Evolutionary conservation across 2,888 invertebrate species (phyloP), one percentile per base, ranked within the genome.

Genomic region (Ormyrus pomaceus): DNA sequence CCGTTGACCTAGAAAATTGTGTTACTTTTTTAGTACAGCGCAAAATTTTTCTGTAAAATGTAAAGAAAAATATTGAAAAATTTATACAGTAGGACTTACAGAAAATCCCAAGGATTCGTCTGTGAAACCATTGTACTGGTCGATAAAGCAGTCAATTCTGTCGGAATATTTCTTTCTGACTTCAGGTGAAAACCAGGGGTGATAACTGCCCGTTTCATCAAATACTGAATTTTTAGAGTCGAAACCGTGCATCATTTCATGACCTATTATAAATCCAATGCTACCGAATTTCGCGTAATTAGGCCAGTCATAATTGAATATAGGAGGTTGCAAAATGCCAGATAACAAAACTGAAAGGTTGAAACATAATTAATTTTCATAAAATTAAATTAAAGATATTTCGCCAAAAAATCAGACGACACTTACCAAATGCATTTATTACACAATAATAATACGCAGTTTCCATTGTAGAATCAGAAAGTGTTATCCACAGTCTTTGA

Each of bases 211-310:
- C 83, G 96, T 94, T 84, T 96, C 95, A 90, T 98, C 97, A 87
- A 97, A 98, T 92, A 97, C 96, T 68, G 97, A 94, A 71, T 98
- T 97, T 93, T 94, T 89, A 87, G 96, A 96, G 88, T 96, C 96
- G 86, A 96, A 97, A 19, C 96, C 96, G 88, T 97, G 97, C 0
- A 96, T 97, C 74, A 97, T 96, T 92, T 97, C 97, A 88, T 97
- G 97, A 0, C 97, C 97, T 86, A 97, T 97, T 9, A 97, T 96
- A 87, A 96, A 96, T 2, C 97, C 97, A 83, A 97, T 97, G 6
- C 96, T 96, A 45, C 96, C 97, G 86, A 95, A 97, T 90, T 97
- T 97, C 95, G 97, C 95, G 90, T 97, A 98, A 84, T 95, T 94
- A 0, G 98, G 98, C 55, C 97, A 94, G 62, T 95, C 94, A 66